A percentile compares a stretch with the other conserved stretches of the same genome.
phyloP scores from a whole-genome alignment of 2,113 vertebrate genomes.

The Pangasianodon gigas region DNA sequence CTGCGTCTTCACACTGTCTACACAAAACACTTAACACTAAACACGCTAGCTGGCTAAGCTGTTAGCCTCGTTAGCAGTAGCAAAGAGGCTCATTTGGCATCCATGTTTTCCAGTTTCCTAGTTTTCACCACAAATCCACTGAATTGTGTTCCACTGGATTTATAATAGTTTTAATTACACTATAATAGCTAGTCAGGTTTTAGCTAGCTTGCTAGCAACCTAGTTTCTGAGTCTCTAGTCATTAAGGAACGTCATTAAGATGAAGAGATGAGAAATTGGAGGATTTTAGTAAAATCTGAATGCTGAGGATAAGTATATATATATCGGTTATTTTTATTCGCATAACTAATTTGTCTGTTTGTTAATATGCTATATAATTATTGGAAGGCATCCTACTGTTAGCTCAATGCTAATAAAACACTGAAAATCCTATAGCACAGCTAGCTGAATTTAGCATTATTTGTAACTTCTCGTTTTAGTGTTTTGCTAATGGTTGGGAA shows the following conservation, averaged over 20 bases:
- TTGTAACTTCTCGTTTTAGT: not conserved
- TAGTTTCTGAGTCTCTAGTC: not conserved
- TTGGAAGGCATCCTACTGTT: not conserved
- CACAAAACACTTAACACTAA: not conserved
- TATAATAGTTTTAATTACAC: not conserved
- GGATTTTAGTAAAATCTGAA: not conserved
- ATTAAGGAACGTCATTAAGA: not conserved
- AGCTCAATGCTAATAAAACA: not conserved
- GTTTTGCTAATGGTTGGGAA: not conserved
- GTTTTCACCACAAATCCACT: not conserved
- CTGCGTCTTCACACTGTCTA: not conserved
- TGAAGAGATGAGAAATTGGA: not conserved
- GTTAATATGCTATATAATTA: not conserved
- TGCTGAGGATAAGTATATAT: not conserved
- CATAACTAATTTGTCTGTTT: not conserved
- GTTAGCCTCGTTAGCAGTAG: not conserved
- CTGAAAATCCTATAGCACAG: not conserved
- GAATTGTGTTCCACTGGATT: not conserved
- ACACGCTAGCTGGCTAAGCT: not conserved
- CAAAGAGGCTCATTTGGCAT: not conserved
- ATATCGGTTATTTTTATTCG: not conserved
- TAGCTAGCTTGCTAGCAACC: not conserved
- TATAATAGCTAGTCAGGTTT: not conserved
- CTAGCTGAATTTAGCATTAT: not conserved
- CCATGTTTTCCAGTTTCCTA: not conserved